A percentile compares a stretch with the other conserved stretches of the same genome.
Evolutionary conservation across 1,140 invertebrate genomes (phyloP).

Genomic region (Zaprionus gabonicus): DNA sequence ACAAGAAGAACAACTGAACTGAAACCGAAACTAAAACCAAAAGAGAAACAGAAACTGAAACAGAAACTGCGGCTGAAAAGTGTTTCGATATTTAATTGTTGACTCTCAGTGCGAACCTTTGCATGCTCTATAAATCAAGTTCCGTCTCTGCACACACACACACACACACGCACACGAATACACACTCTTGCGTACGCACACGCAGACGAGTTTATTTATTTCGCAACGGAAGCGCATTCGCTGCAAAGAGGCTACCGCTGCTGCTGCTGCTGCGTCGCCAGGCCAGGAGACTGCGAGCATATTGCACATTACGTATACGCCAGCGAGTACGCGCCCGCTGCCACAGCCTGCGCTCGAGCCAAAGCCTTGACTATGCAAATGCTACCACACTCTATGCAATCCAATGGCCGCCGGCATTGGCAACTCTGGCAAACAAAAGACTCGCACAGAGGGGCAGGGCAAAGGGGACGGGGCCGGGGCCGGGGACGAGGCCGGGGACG

Average conservation of each 20-base stretch:
- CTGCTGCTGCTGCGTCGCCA: constrained; percentile 9
- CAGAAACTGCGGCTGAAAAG: constrained; percentile 8
- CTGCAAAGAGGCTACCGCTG: constrained; percentile 28
- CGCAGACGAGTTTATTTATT: constrained; percentile 14
- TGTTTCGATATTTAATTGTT: constrained; percentile 44
- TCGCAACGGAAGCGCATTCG: constrained; percentile 40
- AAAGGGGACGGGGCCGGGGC: not conserved
- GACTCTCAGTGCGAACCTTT: constrained; percentile 34
- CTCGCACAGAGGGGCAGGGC: not conserved
- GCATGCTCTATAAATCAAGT: constrained; percentile 48
- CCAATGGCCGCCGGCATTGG: constrained; percentile 53
- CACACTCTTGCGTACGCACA: not conserved
- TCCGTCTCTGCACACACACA: constrained; percentile 18
- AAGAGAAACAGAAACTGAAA: constrained; percentile 18
- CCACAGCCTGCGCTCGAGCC: not conserved
- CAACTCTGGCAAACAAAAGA: constrained; percentile 32
- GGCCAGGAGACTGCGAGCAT: constrained; percentile 21
- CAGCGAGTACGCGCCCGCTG: constrained; percentile 4
- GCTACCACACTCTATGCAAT: constrained; percentile 42
- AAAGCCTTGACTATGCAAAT: constrained; percentile 56
- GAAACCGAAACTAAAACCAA: constrained; percentile 7
- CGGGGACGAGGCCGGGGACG: not conserved
- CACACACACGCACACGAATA: not conserved
- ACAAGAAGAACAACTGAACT: constrained; percentile 4
- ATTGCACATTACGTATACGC: constrained; percentile 44